A percentile compares a stretch with the other conserved stretches of the same genome.
These are phyloP conservation scores for Apis laboriosa DNA, from an alignment of 1,140 invertebrate genomes.

Conservation along the genomic window DNA sequence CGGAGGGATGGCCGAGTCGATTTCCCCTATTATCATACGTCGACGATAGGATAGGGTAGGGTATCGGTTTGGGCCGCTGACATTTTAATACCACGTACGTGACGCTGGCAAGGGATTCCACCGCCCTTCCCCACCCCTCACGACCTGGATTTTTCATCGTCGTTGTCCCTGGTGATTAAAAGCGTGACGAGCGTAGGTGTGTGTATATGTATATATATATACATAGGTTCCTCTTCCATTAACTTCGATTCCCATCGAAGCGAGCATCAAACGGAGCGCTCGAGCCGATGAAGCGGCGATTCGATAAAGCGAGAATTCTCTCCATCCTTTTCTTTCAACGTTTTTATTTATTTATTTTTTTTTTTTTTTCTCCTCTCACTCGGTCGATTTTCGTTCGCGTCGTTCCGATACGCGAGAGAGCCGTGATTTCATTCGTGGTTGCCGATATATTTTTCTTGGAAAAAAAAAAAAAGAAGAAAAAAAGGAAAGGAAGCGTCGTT, in stretches of 20 bases:
- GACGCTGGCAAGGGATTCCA: not conserved
- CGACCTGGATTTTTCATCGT: conserved; percentile 61
- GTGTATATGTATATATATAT: too few relatives aligned
- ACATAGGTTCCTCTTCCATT: conserved; percentile 47
- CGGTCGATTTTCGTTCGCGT: not conserved
- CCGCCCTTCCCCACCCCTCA: not conserved
- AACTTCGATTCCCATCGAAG: conserved; percentile 62
- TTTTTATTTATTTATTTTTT: not conserved
- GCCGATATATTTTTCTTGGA: not conserved
- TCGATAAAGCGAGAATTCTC: conserved; percentile 39
- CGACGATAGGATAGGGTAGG: conserved; percentile 32
- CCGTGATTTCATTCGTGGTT: not conserved
- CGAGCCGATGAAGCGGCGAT: conserved; percentile 40
- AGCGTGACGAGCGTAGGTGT: conserved; percentile 35
- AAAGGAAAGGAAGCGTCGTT: not conserved
- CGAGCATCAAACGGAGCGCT: conserved; percentile 51
- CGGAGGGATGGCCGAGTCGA: not conserved
- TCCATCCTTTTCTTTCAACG: not conserved
- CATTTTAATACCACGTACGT: conserved; percentile 57
- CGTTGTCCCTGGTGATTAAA: conserved; percentile 61
- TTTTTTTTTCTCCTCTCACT: not conserved
- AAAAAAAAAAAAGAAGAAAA: too few relatives aligned
- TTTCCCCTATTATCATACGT: conserved; percentile 47
- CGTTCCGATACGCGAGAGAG: not conserved
- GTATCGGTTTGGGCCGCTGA: conserved; percentile 48